Evolutionary conservation across 2,797 vertebrate species (phyloP).

Genomic region (Arnoldichthys spilopterus): DNA sequence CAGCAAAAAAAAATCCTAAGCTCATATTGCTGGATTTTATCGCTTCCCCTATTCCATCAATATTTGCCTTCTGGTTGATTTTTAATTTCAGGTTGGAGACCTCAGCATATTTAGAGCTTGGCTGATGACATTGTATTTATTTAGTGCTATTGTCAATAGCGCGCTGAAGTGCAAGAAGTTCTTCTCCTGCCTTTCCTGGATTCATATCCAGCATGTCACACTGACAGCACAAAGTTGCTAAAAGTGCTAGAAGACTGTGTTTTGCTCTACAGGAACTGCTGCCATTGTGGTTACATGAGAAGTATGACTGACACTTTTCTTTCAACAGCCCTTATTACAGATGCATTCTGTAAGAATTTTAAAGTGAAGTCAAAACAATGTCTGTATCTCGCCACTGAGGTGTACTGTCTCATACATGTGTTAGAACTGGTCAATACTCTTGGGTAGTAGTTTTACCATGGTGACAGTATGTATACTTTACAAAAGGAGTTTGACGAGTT

Average conservation of each 20-base stretch:
- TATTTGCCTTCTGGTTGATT: slow-evolving; percentile 59
- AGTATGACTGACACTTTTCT: not conserved
- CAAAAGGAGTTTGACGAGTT: not conserved
- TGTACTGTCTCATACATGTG: not conserved
- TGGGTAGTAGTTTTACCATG: not conserved
- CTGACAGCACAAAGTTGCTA: slow-evolving; percentile 21
- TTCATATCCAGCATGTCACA: slow-evolving; percentile 37
- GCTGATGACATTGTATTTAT: slow-evolving; percentile 56
- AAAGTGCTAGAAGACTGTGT: not conserved
- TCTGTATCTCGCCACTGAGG: not conserved
- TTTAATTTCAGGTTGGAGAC: slow-evolving; percentile 59
- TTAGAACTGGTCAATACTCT: not conserved
- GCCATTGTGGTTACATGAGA: not conserved
- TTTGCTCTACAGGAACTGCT: not conserved
- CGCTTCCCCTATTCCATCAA: slow-evolving; percentile 51
- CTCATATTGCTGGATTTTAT: slow-evolving; percentile 57
- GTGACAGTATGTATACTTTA: too few species aligned
- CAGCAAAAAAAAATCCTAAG: slow-evolving; percentile 38
- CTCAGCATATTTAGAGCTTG: slow-evolving; percentile 50
- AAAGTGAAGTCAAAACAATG: not conserved
- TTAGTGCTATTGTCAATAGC: slow-evolving; percentile 44
- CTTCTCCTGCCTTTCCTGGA: slow-evolving; percentile 12
- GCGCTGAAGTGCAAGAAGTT: slow-evolving; percentile 33
- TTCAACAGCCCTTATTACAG: not conserved
- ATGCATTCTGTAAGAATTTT: not conserved